Percentiles rank a stretch among this genome's conserved stretches.
phyloP scores from a whole-genome alignment of 1,140 invertebrate genomes.

The Adelges cooleyi region DNA sequence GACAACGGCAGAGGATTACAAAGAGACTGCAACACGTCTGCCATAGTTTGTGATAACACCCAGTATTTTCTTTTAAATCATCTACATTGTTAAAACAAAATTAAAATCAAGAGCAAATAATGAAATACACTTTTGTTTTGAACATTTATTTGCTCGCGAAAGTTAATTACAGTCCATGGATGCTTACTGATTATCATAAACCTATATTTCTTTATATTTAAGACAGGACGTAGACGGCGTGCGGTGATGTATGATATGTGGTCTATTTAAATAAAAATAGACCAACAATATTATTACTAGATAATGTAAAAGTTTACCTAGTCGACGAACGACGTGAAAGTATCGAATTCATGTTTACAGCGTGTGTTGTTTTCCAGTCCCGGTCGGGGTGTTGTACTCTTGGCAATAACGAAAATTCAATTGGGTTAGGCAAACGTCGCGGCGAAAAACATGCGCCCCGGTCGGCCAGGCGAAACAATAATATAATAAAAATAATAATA shows the following conservation, averaged over 20 bases:
- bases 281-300: background rate
- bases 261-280: background rate
- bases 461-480: background rate
- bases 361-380: slow-evolving; percentile 5
- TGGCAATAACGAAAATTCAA: slow-evolving; percentile 1
- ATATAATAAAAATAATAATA: background rate
- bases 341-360: slow-evolving; percentile 5
- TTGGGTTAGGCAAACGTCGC: background rate
- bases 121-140: too few relatives aligned
- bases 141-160: too few relatives aligned
- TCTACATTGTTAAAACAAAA: background rate
- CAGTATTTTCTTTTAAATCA: background rate
- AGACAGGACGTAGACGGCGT: background rate
- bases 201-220: too few relatives aligned
- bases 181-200: too few relatives aligned
- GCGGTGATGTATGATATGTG: background rate
- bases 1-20: slow-evolving; percentile 12
- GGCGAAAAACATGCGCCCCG: background rate
- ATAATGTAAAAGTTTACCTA: background rate
- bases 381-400: background rate
- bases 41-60: background rate
- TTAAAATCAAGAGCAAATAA: too few relatives aligned
- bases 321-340: background rate
- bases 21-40: slow-evolving; percentile 19
- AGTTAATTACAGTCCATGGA: too few relatives aligned